These are phyloP conservation scores for Potorous gilbertii DNA, from an alignment of 2,797 vertebrate species.

Conservation along the genomic window DNA sequence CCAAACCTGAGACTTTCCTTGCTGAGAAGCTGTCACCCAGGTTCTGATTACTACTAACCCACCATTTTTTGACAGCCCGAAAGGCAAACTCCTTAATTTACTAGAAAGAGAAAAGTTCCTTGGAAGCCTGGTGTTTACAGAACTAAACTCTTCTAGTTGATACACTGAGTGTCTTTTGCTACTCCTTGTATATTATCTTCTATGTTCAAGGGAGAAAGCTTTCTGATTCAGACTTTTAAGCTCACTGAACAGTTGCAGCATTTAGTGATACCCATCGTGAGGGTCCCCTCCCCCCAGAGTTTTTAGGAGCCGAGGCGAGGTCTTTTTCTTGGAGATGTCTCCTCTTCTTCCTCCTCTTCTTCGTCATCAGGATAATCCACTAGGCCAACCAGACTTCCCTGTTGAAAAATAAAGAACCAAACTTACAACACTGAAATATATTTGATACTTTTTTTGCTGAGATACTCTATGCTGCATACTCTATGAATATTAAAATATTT, in stretches of 20 bases:
- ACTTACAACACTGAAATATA: constrained; percentile 7
- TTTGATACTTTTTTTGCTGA: not conserved
- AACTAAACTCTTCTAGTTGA: constrained; percentile 88
- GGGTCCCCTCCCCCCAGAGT: constrained; percentile 74
- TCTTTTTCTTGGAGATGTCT: constrained; percentile 94
- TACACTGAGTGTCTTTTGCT: constrained; percentile 84
- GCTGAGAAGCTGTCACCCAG: constrained; percentile 89
- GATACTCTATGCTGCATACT: not conserved
- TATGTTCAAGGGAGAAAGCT: constrained; percentile 87
- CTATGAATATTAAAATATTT: not conserved
- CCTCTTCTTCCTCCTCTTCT: constrained; percentile 97
- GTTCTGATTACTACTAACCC: constrained; percentile 88
- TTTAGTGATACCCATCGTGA: constrained; percentile 83
- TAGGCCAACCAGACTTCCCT: constrained; percentile 95
- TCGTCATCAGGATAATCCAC: constrained; percentile 99
- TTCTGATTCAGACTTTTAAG: constrained; percentile 86
- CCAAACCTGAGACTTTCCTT: constrained; percentile 85
- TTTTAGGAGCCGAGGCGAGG: constrained; percentile 96
- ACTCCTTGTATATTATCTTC: constrained; percentile 86
- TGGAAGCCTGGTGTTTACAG: constrained; percentile 85
- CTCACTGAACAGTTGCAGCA: constrained; percentile 86
- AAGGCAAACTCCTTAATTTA: constrained; percentile 86
- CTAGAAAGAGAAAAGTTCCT: constrained; percentile 87
- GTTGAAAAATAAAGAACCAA: constrained; percentile 18
- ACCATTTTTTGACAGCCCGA: constrained; percentile 89